These are phyloP conservation scores for Keiferia lycopersicella DNA, from an alignment of 2,888 invertebrate genomes.

Conservation along the genomic window DNA sequence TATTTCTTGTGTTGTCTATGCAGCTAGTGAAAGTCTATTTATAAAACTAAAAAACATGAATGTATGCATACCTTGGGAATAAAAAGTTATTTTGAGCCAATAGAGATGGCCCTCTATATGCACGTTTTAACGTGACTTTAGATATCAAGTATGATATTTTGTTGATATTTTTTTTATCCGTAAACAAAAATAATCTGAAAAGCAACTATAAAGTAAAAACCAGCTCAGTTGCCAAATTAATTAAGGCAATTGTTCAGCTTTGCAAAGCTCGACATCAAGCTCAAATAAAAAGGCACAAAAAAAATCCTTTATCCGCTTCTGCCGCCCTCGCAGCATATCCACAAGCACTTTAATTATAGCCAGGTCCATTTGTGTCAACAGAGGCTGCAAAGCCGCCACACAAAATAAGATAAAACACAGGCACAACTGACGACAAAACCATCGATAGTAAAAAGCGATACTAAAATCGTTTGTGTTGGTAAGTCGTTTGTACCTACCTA, in stretches of 20 bases:
- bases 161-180: too few relatives aligned
- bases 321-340: not conserved
- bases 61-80: too few relatives aligned
- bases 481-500: too few relatives aligned
- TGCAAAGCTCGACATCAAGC: not conserved
- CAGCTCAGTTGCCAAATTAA: not conserved
- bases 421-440: not conserved
- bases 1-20: too few relatives aligned
- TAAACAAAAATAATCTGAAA: not conserved
- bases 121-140: too few relatives aligned
- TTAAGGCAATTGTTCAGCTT: not conserved
- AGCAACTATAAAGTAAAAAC: not conserved
- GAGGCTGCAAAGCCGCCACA: not conserved
- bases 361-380: conserved; percentile 8
- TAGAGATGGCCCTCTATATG: too few relatives aligned
- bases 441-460: too few relatives aligned
- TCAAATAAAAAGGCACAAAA: not conserved
- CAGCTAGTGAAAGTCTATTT: too few relatives aligned
- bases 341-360: conserved; percentile 4
- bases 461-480: not conserved
- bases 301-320: not conserved
- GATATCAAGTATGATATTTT: too few relatives aligned
- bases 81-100: too few relatives aligned
- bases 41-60: too few relatives aligned
- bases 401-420: not conserved